A percentile compares a stretch with the other conserved stretches of the same genome.
These are phyloP conservation scores for Linurgus olivaceus DNA, from an alignment of 2,797 vertebrate genomes.

Conservation along the genomic window DNA sequence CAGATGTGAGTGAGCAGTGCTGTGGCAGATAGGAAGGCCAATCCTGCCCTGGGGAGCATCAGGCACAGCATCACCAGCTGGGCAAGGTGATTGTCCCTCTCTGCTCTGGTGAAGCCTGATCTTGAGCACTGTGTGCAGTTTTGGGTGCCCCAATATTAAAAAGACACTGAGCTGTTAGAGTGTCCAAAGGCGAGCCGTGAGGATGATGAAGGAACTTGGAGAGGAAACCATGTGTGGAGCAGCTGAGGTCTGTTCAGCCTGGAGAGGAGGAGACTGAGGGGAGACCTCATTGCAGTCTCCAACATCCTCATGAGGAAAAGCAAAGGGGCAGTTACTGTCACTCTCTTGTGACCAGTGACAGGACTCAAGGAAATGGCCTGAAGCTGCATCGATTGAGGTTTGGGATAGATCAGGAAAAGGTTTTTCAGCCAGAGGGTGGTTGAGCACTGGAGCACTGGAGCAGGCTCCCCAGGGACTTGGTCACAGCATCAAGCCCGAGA, in stretches of 20 bases:
- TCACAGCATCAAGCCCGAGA: fast-evolving
- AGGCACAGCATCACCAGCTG: too few species aligned
- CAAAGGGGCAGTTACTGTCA: neutral
- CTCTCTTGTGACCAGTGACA: neutral
- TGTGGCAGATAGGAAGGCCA: too few species aligned
- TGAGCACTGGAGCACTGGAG: neutral
- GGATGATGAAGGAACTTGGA: neutral
- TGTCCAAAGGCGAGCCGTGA: fast-evolving
- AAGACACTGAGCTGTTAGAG: neutral
- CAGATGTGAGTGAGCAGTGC: fast-evolving
- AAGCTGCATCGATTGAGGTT: neutral
- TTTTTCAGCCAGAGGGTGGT: neutral
- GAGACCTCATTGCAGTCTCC: neutral
- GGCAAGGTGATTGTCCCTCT: neutral
- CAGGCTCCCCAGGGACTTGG: neutral
- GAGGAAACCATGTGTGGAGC: fast-evolving
- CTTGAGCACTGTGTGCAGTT: neutral
- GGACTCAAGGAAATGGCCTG: neutral
- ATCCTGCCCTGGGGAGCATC: too few species aligned
- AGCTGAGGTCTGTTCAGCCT: neutral
- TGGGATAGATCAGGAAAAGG: neutral
- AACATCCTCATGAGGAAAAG: neutral
- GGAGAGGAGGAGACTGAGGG: neutral
- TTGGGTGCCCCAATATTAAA: neutral
- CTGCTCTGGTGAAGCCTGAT: neutral